phyloP scores from a whole-genome alignment of 2,888 invertebrate species.

The Drosophila engyochracea region DNA sequence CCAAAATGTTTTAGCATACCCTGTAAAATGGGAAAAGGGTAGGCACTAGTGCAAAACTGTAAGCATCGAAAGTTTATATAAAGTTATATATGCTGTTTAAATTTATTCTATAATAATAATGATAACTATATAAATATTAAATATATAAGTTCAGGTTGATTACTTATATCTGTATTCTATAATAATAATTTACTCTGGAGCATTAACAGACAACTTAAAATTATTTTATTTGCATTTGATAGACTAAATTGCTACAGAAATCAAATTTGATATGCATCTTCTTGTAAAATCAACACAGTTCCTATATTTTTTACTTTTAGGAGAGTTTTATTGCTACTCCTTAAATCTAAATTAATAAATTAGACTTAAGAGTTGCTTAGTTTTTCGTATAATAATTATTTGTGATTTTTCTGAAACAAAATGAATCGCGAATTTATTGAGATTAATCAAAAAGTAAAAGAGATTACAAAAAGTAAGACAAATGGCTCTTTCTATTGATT shows the following conservation, averaged over 20 bases:
- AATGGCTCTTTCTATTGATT: background rate
- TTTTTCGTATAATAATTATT: background rate
- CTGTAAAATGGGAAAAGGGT: background rate
- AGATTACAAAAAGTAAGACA: background rate
- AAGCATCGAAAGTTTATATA: no score
- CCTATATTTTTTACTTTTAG: background rate
- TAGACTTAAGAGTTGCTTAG: background rate
- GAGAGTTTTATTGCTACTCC: rapidly evolving
- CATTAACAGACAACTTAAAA: background rate
- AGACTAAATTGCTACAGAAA: background rate
- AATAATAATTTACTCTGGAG: background rate
- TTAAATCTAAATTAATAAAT: background rate
- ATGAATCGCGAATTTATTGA: background rate
- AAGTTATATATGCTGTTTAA: background rate
- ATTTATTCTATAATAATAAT: background rate
- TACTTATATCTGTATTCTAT: background rate
- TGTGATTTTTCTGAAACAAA: background rate
- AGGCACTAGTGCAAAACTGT: background rate
- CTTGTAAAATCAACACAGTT: background rate
- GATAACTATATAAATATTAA: background rate
- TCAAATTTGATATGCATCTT: background rate
- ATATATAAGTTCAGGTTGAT: background rate
- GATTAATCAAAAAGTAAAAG: background rate
- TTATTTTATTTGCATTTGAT: background rate
- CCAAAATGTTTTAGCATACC: conserved; percentile 47